These are phyloP conservation scores for Chaetops frenatus DNA, from an alignment of 2,113 vertebrate genomes.

Conservation along the genomic window DNA sequence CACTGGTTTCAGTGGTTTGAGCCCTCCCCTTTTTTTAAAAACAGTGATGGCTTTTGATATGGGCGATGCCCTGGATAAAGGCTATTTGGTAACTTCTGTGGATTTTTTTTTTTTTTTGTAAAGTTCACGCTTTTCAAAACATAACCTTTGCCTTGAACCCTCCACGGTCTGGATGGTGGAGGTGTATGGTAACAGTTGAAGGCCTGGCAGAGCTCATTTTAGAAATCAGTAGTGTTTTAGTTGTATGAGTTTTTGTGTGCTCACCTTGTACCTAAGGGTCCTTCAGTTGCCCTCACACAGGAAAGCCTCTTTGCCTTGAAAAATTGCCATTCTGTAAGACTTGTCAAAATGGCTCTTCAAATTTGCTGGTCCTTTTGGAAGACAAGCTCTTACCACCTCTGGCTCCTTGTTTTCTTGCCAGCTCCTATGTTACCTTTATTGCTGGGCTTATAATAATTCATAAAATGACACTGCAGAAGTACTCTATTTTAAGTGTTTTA, in stretches of 20 bases:
- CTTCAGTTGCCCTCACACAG: not conserved
- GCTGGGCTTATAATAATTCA: not conserved
- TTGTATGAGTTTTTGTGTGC: not conserved
- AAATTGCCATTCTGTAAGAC: rapidly evolving
- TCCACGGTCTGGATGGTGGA: not conserved
- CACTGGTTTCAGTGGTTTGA: too few species aligned
- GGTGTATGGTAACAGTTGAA: not conserved
- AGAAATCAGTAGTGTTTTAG: not conserved
- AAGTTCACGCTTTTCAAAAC: not conserved
- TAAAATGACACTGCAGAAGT: not conserved
- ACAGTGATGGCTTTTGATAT: not conserved
- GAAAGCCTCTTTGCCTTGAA: not conserved
- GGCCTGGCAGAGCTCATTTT: not conserved
- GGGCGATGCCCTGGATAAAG: not conserved
- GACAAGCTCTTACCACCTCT: not conserved
- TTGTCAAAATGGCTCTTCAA: not conserved
- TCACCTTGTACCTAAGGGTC: not conserved
- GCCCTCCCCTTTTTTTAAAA: not conserved
- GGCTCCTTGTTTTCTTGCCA: not conserved
- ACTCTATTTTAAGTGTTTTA: conserved; percentile 38
- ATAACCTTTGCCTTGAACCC: not conserved
- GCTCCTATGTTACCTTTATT: not conserved
- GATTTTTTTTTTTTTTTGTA: not conserved
- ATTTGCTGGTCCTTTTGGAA: not conserved
- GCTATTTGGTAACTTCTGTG: not conserved